These are phyloP conservation scores for Sceloporus tristichus DNA, from an alignment of 2,113 vertebrate genomes.

Conservation along the genomic window DNA sequence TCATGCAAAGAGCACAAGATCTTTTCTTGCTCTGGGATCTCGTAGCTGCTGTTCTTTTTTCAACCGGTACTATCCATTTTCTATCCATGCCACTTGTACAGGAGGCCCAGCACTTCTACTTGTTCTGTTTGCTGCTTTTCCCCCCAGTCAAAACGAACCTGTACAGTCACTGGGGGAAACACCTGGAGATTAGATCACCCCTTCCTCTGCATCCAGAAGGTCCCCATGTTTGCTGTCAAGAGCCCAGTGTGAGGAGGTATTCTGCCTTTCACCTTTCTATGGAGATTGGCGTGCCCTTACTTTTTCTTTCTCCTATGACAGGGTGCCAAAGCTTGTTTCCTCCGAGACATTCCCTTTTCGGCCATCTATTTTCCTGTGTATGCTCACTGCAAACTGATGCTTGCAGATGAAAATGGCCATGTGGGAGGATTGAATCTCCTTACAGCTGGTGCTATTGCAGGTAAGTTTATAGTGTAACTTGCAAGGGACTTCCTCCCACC, in stretches of 20 bases:
- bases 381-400: slow-evolving; percentile 89
- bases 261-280: slow-evolving; percentile 49
- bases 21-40: not conserved
- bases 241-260: slow-evolving; percentile 25
- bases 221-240: not conserved
- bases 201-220: too few relatives aligned
- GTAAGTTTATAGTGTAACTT: slow-evolving; percentile 79
- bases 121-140: not conserved
- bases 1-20: too few relatives aligned
- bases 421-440: slow-evolving; percentile 93
- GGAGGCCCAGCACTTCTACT: too few relatives aligned
- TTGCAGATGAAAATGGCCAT: slow-evolving; percentile 91
- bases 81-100: not conserved
- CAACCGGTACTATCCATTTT: not conserved
- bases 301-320: slow-evolving; percentile 73
- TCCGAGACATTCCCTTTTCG: slow-evolving; percentile 99
- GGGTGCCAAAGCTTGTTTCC: slow-evolving; percentile 99
- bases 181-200: not conserved
- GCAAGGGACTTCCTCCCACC: slow-evolving; percentile 27
- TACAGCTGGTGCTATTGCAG: slow-evolving; percentile 94
- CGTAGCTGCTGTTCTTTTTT: not conserved
- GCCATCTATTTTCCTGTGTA: slow-evolving; percentile 99
- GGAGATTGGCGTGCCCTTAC: slow-evolving; percentile 47
- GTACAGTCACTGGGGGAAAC: not conserved
- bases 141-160: not conserved